Conservation (phyloP, 2,797 vertebrate genomes). For the Platalea minor region DNA sequence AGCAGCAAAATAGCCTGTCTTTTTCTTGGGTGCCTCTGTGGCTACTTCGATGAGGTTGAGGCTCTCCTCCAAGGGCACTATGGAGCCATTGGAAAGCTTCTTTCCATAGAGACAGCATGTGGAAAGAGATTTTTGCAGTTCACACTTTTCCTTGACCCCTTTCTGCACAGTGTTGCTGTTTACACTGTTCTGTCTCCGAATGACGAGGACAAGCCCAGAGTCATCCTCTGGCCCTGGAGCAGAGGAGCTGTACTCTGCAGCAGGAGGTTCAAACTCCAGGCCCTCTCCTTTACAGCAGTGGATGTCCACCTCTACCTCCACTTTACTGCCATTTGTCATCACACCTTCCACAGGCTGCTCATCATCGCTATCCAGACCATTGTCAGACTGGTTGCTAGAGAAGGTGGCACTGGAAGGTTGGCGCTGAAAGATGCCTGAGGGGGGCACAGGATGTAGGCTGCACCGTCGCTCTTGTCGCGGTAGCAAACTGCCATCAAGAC, state of each 20-base stretch:
- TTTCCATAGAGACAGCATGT: constrained; percentile 91
- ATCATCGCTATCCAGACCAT: constrained; percentile 94
- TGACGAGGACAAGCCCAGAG: constrained; percentile 68
- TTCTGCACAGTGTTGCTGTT: constrained; percentile 84
- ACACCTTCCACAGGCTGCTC: constrained; percentile 92
- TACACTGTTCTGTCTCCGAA: constrained; percentile 87
- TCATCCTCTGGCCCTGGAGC: constrained; percentile 66
- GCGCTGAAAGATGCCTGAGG: constrained; percentile 85
- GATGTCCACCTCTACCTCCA: constrained; percentile 97
- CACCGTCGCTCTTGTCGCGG: constrained; percentile 87
- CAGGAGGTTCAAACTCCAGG: constrained; percentile 72
- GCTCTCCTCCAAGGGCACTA: constrained; percentile 92
- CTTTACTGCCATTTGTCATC: constrained; percentile 91
- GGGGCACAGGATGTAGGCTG: constrained; percentile 85
- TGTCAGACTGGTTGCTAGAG: constrained; percentile 95
- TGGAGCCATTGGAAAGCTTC: constrained; percentile 94
- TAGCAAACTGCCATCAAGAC: constrained; percentile 67
- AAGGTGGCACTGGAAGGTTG: constrained; percentile 92
- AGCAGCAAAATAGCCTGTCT: constrained; percentile 95
- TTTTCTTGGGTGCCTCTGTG: constrained; percentile 93
- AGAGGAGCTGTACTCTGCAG: constrained; percentile 62
- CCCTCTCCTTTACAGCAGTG: constrained; percentile 92
- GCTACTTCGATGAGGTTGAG: constrained; percentile 96
- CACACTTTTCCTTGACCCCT: constrained; percentile 82
- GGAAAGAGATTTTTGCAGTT: constrained; percentile 91